Evolutionary conservation across 2,113 vertebrate genomes (phyloP), one percentile per base, ranked within the genome.

Genomic region (Rhabdomys dilectus): DNA sequence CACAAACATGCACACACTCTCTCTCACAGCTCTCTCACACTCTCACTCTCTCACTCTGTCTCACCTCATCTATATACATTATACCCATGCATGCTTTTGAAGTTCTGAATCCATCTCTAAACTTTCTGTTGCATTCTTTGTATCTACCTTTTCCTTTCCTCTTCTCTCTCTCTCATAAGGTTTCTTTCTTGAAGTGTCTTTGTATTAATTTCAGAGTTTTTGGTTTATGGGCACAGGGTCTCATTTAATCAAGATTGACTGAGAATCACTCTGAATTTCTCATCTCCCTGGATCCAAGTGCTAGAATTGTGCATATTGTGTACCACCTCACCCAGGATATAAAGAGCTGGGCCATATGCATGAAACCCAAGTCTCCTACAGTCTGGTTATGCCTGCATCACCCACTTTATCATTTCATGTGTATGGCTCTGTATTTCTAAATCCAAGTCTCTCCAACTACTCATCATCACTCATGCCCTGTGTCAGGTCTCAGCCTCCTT

Each of bases 231-330:
- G 13, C 34, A 58, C 78, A 78, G 3, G 45, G 31, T 34, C 29
- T 53, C 48, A n/a, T 58, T 21, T 7, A 7, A n/a, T 9, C 10
- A 5, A 81, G 19, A 13, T 53, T 58, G 34, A 3, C 29, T 8
- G 6, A 81, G 16, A 34, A 36, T 22, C 31, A 36, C 17, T 5
- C 10, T 21, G 34, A 81, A 6, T 56, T 56, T 34, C 78, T n/a
- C 13, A 22, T n/a, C 4, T 3, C 16, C 3, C 34, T n/a, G 19
- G 1, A 10, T 56, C 31, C 19, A 58, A 0, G 11, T 12, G 5
- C 80, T 26, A 11, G 5, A 21, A 58, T 82, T 82, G 36, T 5
- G 5, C 24, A 22, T 1, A 4, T 9, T 34, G 7, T 53, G 19
- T 36, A 56, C 17, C 22, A 39, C 12, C 7, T 60, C 3, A 2